Evolutionary conservation across 2,113 vertebrate species (phyloP), one percentile per base, ranked within the genome.

Genomic region (Lampris incognitus): DNA sequence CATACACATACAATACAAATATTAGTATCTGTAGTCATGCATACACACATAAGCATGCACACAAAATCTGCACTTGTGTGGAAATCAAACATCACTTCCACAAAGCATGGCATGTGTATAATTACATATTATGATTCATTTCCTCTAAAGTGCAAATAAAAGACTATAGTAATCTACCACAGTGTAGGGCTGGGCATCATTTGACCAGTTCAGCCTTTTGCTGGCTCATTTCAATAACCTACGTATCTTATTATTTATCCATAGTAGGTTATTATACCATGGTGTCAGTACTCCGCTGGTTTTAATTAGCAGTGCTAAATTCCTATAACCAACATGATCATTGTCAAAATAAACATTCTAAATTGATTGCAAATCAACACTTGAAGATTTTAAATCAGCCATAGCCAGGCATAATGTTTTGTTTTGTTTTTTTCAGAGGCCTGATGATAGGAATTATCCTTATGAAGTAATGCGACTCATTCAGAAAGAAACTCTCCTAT

Each of bases 1-100:
- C 56, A 75, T 8, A 64, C 44, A 70, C 40, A 50, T 4, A 7
- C 73, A 72, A 52, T 72, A 49, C 64, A 63, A 38, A 76, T 48
- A 24, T 24, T 24, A 24, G 24, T 24, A 24, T 24, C 24, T 24
- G 24, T 24, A 24, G 24, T 24, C 37, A 50, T 36, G 57, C 60
- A 70, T 48, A 72, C 11, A 49, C 74, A 40, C 49, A 56, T 37
- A 63, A 38, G 48, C 55, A 40, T 9, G 59, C 36, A n/a, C 4
- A 55, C 13, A 48, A 52, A 54, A 6, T 8, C 24, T 24, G 24
- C 24, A 24, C 24, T 24, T 24, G 24, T 24, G 24, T 24, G 24
- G 24, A 24, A 24, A 24, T 24, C 24, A 24, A 24, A 24, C 24
- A 24, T 24, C 24, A 24, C 24, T 24, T 24, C 24, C 24, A 24